Base-by-base conservation (phyloP, 23 tunicate genomes). In the Botrylloides violaceus region DNA sequence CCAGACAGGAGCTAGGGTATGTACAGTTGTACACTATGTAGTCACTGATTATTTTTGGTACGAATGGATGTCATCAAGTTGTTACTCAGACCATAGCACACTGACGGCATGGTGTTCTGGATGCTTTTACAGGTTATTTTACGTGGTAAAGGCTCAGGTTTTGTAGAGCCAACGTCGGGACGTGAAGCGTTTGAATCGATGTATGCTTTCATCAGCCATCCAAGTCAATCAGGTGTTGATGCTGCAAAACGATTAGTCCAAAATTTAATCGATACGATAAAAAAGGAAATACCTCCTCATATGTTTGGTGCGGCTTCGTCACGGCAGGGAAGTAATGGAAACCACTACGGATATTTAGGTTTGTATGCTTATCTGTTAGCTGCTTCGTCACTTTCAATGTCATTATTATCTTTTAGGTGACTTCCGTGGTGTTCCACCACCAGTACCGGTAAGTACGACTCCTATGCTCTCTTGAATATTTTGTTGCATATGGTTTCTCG, bases 121-220 rank as follows among this genome's bases (percentile, higher is more conserved):
- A 35, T 37, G 12, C 26, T 37, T 38, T 37, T 36, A 12, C 37
- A 68, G 74, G 97, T 90, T 0, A 83, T 90, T 33, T 68, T 90
- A 29, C 66, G 97, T 7, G 97, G 97, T 35, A 66, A 74, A 64
- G 97, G 97, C 0, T 90, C 97, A 34, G 97, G 97, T 35, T 90
- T 90, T 74, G 58, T 90, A 23, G 97, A 90, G 61, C 97, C 97
- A 1, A 90, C 97, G 48, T 90, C 90, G 12, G 97, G 97, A 24
- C 73, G 90, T 21, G 97, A 90, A 68, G 97, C 97, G 0, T 90
- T 90, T 75, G 97, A 90, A 63, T 71, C 97, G 6, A 90, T 90
- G 97, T 79, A 90, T 57, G 97, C 86, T 4, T 90, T 78, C 36
- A 79, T 90, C 49, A 90, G 97, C 56, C 97, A 90, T 59, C 77